A percentile compares a stretch with the other conserved stretches of the same genome.
Evolutionary conservation across 2,113 vertebrate species (phyloP).

Genomic region (Brevimyrus niger): DNA sequence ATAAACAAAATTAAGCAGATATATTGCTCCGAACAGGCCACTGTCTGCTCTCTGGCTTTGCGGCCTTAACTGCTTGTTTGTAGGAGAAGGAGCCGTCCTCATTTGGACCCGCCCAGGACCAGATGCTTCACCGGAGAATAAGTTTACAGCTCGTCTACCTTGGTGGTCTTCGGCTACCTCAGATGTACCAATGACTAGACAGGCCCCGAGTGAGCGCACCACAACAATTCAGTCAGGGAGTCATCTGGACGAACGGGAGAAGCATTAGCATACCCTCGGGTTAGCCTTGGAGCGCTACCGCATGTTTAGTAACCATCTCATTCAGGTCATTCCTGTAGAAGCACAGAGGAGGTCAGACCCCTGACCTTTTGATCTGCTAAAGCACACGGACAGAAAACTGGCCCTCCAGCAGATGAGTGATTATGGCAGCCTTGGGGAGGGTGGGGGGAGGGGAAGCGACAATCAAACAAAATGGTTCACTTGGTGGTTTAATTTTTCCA

Average conservation of each 20-base stretch:
- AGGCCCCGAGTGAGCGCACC: not conserved
- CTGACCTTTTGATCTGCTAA: not conserved
- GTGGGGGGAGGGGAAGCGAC: not conserved
- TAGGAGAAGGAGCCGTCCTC: not conserved
- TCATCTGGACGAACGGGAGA: not conserved
- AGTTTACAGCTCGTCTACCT: not conserved
- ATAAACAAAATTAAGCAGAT: not conserved
- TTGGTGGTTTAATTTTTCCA: conserved; percentile 47
- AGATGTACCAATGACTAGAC: not conserved
- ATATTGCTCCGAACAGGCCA: not conserved
- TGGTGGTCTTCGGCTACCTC: not conserved
- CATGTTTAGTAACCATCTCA: not conserved
- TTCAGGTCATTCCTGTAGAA: not conserved
- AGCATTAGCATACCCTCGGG: not conserved
- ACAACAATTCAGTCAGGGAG: not conserved
- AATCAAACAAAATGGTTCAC: conserved; percentile 54
- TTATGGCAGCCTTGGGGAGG: not conserved
- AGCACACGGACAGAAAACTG: not conserved
- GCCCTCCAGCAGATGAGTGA: not conserved
- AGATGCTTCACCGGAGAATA: not conserved
- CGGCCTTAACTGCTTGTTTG: not conserved
- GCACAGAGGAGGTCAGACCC: not conserved
- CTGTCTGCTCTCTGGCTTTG: not conserved
- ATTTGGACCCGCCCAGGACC: not conserved
- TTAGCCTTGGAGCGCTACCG: not conserved